Evolutionary conservation across 2,888 invertebrate genomes (phyloP).

Genomic region (Diarsia dahlii): DNA sequence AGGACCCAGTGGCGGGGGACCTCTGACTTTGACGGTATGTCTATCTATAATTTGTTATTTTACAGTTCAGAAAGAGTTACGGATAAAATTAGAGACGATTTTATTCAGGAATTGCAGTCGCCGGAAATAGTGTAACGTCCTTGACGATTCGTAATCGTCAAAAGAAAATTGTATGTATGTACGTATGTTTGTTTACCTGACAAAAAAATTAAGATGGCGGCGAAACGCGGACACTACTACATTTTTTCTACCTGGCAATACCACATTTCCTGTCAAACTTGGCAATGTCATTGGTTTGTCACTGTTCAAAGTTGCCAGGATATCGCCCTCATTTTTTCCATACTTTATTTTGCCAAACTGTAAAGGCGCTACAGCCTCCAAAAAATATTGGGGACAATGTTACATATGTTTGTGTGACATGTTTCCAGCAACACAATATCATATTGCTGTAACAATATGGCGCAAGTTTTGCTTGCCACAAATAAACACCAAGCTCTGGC

Average conservation of each 20-base stretch:
- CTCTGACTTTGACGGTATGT: slow-evolving; percentile 88
- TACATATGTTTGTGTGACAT: not conserved
- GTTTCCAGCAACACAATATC: slow-evolving; percentile 2
- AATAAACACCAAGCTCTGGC: not conserved
- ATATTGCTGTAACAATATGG: not conserved
- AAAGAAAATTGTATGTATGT: not conserved
- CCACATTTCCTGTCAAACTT: not conserved
- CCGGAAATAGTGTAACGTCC: not conserved
- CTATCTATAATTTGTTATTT: no score
- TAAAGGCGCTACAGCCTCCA: not conserved
- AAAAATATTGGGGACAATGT: not conserved
- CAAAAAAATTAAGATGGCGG: not conserved
- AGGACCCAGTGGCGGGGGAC: slow-evolving; percentile 86
- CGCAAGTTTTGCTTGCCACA: slow-evolving; percentile 5
- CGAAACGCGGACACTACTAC: not conserved
- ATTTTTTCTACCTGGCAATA: not conserved
- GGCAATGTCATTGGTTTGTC: not conserved
- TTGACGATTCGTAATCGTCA: not conserved
- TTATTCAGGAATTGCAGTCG: not conserved
- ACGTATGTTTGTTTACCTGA: not conserved
- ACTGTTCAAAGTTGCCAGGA: not conserved
- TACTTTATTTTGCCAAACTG: not conserved
- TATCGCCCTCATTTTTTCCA: not conserved
- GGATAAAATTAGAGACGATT: not conserved
- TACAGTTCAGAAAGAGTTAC: no score